phyloP scores from a whole-genome alignment of 2,888 invertebrate species.

The Sinopyrophorus schimmeli region DNA sequence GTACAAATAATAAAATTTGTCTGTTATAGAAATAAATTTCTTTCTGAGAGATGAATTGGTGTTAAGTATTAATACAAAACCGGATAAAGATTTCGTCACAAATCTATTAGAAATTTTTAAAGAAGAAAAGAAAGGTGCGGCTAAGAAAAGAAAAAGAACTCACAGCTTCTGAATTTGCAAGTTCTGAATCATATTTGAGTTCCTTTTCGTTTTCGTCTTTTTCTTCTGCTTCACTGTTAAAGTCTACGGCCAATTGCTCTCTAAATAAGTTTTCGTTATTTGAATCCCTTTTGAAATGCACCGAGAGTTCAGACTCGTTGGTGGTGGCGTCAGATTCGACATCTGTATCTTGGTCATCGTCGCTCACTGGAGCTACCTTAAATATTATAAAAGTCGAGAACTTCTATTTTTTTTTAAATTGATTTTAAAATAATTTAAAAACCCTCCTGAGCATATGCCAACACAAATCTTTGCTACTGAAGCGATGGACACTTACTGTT shows the following conservation, averaged over 20 bases:
- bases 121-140: no score
- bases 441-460: background rate
- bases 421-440: no score
- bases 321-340: constrained; percentile 12
- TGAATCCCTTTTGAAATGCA: background rate
- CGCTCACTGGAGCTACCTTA: constrained; percentile 41
- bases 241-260: constrained; percentile 1
- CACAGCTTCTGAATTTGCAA: no score
- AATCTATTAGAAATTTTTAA: no score
- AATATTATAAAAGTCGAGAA: background rate
- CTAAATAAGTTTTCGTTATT: constrained; percentile 5
- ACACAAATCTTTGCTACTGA: background rate
- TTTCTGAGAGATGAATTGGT: no score
- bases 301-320: constrained; percentile 8
- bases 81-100: no score
- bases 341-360: constrained; percentile 15
- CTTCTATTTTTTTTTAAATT: no score
- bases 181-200: constrained; percentile 23
- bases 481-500: constrained; percentile 41
- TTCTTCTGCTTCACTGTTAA: constrained; percentile 5
- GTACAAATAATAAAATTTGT: no score
- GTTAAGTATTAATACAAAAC: no score
- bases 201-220: constrained; percentile 33
- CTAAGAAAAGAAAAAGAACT: no score
- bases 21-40: no score